These are phyloP conservation scores for Pomacea maculata DNA, from an alignment of 1,140 invertebrate species.

Conservation along the genomic window DNA sequence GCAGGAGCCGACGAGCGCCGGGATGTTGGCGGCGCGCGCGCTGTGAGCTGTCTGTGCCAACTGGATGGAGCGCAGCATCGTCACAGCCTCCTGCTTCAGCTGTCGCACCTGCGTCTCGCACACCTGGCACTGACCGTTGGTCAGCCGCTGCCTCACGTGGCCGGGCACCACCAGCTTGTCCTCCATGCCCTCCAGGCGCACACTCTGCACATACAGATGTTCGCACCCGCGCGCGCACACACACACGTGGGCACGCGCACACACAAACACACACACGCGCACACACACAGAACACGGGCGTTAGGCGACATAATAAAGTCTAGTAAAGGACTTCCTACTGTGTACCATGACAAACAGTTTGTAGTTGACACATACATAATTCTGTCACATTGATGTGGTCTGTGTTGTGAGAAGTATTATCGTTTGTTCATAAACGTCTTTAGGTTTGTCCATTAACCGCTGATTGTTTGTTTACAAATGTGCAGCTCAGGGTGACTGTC, in stretches of 20 bases:
- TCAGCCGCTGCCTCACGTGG: constrained; percentile 35
- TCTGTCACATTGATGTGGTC: no score
- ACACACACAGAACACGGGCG: background rate
- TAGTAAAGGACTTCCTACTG: no score
- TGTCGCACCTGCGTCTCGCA: constrained; percentile 50
- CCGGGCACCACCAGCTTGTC: constrained; percentile 47
- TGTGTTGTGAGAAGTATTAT: no score
- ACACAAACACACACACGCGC: background rate
- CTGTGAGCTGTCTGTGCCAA: constrained; percentile 48
- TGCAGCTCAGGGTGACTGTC: no score
- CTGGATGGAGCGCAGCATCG: constrained; percentile 59
- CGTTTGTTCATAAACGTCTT: no score
- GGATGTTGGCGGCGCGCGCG: constrained; percentile 19
- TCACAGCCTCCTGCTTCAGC: constrained; percentile 53
- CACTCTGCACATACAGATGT: constrained; percentile 23
- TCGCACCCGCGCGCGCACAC: background rate
- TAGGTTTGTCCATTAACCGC: no score
- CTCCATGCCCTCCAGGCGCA: constrained; percentile 39
- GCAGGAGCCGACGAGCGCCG: constrained; percentile 36
- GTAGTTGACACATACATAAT: no score
- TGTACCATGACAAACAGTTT: no score
- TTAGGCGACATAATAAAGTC: no score
- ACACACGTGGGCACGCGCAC: background rate
- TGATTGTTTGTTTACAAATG: no score
- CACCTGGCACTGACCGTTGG: constrained; percentile 45